Base-by-base conservation (phyloP, 2,113 vertebrate species). In the Spea multiplicata region DNA sequence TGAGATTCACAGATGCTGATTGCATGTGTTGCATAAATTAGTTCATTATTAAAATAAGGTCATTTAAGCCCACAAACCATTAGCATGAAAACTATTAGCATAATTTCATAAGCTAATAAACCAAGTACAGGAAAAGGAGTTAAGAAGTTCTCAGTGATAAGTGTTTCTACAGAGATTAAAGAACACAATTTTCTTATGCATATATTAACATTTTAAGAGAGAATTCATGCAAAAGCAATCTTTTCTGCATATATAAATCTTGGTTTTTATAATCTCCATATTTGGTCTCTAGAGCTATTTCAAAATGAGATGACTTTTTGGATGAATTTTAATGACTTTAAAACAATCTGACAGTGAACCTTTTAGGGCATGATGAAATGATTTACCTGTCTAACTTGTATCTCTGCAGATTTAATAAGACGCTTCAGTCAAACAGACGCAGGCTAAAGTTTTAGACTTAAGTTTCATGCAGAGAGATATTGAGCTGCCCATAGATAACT, bases 131-230 rank as follows among this genome's bases (percentile, higher is more conserved):
- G 89, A 90, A 90, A 87, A 86, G 78, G 90, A 91, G 91, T 90
- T 89, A 89, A 89, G 89, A 81, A 46, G 89, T 92, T 93, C 93
- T 94, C 91, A 86, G 89, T 92, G 94, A 95, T 95, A 96, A 96
- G 94, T 95, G 93, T 95, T 95, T 95, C 94, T 94, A 91, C 88
- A 86, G 89, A 96, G 95, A 97, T 96, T 96, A 96, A 96, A 92
- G 94, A 94, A 94, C 91, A 95, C 93, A 93, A 94, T 96, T 96
- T 97, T 93, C 90, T 90, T 91, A 92, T 92, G 94, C 95, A 96
- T 97, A 95, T 93, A 96, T 97, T 97, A 97, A 96, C 95, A 97
- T 97, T 96, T 97, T 93, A 92, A 93, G 92, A 96, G 92, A 86
- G 87, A 90, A 93, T 95, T 95, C 90, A 91, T 90, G 90, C 91